These are phyloP conservation scores for Troides oblongomaculatus DNA, from an alignment of 2,888 invertebrate genomes.

Conservation along the genomic window DNA sequence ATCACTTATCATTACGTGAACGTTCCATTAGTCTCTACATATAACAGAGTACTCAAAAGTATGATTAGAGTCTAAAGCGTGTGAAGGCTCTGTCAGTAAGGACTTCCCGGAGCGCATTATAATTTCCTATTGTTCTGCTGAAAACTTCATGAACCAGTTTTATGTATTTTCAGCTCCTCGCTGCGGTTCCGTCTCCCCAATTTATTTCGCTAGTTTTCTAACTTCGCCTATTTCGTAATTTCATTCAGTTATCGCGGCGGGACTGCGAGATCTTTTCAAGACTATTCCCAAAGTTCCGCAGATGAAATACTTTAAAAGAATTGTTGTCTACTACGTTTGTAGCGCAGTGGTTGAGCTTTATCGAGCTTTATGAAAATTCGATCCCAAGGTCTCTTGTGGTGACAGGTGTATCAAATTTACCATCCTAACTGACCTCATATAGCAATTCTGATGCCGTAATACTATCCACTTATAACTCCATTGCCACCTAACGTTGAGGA, in stretches of 20 bases:
- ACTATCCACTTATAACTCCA: too few species aligned
- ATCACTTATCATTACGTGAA: too few species aligned
- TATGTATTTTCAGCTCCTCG: constrained; percentile 20
- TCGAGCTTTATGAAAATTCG: too few species aligned
- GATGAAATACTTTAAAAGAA: constrained; percentile 24
- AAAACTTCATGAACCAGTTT: constrained; percentile 16
- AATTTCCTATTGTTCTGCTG: constrained; percentile 3
- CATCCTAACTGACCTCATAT: too few species aligned
- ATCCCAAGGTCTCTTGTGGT: too few species aligned
- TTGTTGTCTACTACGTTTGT: constrained; percentile 2
- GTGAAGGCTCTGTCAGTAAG: constrained; percentile 2
- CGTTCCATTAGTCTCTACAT: too few species aligned
- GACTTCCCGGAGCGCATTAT: not conserved
- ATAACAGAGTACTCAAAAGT: too few species aligned
- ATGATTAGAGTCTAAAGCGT: not conserved
- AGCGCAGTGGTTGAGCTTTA: not conserved
- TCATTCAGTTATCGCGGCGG: constrained; percentile 21
- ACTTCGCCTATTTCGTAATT: constrained; percentile 26
- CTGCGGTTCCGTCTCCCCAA: constrained; percentile 11
- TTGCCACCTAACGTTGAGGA: too few species aligned
- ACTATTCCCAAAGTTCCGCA: constrained; percentile 16
- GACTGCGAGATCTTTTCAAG: not conserved
- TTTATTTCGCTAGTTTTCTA: constrained; percentile 23
- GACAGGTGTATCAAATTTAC: too few species aligned
- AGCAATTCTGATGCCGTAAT: too few species aligned